A percentile compares a stretch with the other conserved stretches of the same genome.
Evolutionary conservation across 2,113 vertebrate species (phyloP).

Genomic region (Piaya cayana): DNA sequence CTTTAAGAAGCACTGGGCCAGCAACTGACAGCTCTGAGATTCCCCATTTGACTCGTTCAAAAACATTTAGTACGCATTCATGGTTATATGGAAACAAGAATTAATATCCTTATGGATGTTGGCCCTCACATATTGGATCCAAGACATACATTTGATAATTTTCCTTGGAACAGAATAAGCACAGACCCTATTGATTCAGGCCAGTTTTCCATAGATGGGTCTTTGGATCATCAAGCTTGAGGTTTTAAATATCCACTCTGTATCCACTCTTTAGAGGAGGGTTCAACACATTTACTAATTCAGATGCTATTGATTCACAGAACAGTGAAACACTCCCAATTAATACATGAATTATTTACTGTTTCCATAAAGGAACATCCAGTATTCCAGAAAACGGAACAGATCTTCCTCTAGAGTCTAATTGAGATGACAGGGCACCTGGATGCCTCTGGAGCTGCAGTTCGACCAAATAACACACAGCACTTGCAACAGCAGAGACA

Average conservation of each 20-base stretch:
- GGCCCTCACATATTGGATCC: not conserved
- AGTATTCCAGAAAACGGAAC: not conserved
- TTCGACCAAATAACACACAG: not conserved
- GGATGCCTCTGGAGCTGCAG: not conserved
- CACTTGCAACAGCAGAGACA: not conserved
- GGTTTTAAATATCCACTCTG: not conserved
- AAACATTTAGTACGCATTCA: not conserved
- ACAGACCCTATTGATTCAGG: not conserved
- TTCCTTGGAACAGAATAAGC: not conserved
- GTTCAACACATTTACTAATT: fast-evolving
- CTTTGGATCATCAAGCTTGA: not conserved
- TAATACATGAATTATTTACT: not conserved
- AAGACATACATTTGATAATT: not conserved
- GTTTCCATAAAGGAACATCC: not conserved
- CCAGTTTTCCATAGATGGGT: not conserved
- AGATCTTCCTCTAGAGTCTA: not conserved
- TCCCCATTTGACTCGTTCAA: not conserved
- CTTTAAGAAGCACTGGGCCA: not conserved
- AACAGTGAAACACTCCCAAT: not conserved
- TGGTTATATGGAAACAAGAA: not conserved
- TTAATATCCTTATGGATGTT: not conserved
- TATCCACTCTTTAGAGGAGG: not conserved
- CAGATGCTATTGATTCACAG: not conserved
- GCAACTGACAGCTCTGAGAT: not conserved
- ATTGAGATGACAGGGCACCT: not conserved